phyloP scores from a whole-genome alignment of 2,888 invertebrate genomes.

The Metallyticus violacea region DNA sequence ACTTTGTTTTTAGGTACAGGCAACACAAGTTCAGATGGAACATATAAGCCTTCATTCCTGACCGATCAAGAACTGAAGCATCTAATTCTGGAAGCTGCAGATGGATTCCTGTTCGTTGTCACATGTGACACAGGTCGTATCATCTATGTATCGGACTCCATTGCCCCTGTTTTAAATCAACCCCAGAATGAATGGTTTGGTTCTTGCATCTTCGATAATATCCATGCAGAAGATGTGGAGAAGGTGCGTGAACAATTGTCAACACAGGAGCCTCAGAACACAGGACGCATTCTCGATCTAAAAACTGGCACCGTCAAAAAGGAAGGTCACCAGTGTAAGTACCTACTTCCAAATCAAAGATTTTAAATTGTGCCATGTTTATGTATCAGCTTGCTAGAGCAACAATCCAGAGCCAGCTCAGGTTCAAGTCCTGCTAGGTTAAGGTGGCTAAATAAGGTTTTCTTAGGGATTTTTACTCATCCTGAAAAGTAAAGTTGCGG shows the following conservation, averaged over 20 bases:
- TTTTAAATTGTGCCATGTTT: too few relatives aligned
- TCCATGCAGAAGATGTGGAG: conserved; percentile 97
- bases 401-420: too few relatives aligned
- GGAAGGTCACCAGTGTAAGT: conserved; percentile 95
- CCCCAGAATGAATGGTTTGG: conserved; percentile 98
- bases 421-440: too few relatives aligned
- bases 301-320: conserved; percentile 99
- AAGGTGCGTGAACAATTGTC: conserved; percentile 96
- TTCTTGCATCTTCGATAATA: conserved; percentile 89
- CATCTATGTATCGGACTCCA: conserved; percentile 98
- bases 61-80: conserved; percentile 99
- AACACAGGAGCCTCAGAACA: conserved; percentile 94
- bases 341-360: too few relatives aligned
- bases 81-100: conserved; percentile 97
- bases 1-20: conserved; percentile 70
- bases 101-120: conserved; percentile 95
- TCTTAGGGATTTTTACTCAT: too few relatives aligned
- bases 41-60: conserved; percentile 97
- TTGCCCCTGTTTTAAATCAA: conserved; percentile 95
- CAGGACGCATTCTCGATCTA: conserved; percentile 91
- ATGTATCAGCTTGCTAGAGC: too few relatives aligned
- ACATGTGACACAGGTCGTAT: conserved; percentile 96
- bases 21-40: conserved; percentile 93
- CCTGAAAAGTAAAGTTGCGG: too few relatives aligned
- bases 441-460: too few relatives aligned